Evolutionary conservation across 2,113 vertebrate genomes (phyloP), one percentile per base, ranked within the genome.

Genomic region (Megaleporinus macrocephalus): DNA sequence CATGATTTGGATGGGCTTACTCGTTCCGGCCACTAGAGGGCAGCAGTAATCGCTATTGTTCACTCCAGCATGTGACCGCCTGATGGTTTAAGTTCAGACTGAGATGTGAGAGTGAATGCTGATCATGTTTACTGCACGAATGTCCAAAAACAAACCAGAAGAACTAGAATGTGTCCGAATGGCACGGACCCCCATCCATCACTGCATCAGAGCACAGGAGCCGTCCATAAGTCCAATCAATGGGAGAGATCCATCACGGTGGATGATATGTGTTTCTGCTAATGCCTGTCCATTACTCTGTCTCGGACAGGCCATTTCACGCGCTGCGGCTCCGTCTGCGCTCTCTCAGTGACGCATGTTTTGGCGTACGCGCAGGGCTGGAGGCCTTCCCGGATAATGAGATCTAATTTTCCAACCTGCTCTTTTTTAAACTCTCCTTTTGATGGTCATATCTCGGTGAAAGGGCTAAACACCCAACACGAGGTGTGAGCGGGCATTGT

Each of bases 221-320:
- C 66, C 20, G 4, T 73, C 36, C 36, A 26, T 33, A 27, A 63
- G 44, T 73, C 59, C 63, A 26, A 80, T 36, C 12, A 44, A 72
- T 44, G 66, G 11, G 41, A 63, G 69, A 51, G 27, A n/a, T 59
- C 66, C 66, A 70, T 70, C 66, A 70, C 36, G 12, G 33, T 1
- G n/a, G 41, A 44, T 65, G 70, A 73, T 80, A 57, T 81, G 79
- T 81, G 59, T 73, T 81, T 81, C 59, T 81, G 59, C 71, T 81
- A 81, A 81, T 74, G 57, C 15, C 71, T 27, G 61, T 73, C 71
- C 79, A 81, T 81, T 81, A 81, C 44, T 18, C 10, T 10, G 15
- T 53, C 47, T 65, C 57, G 71, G 79, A 53, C 70, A 53, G 59
- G 4, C 79, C 57, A 81, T 81, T 81, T 65, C 70, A 65, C 36